Evolutionary conservation across 1,140 invertebrate species (phyloP).

Genomic region (Cephus cinctus): DNA sequence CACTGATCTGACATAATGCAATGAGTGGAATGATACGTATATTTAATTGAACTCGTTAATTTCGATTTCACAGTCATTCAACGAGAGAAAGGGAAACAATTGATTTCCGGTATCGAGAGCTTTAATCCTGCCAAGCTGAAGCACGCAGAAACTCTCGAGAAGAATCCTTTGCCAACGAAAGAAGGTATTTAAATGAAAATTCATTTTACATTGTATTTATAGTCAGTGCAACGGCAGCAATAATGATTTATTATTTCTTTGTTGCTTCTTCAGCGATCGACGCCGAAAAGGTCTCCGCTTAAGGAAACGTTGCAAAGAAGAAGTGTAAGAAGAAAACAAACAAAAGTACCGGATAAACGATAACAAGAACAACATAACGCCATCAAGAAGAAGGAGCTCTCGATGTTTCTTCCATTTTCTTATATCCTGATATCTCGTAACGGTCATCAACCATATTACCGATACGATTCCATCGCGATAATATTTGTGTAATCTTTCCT

Average conservation of each 20-base stretch:
- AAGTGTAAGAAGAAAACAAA: constrained; percentile 23
- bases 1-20: too few relatives aligned
- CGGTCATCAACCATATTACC: too few relatives aligned
- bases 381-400: constrained; percentile 1
- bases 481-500: too few relatives aligned
- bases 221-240: too few relatives aligned
- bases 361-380: not conserved
- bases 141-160: constrained; percentile 86
- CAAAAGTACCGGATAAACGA: too few relatives aligned
- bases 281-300: constrained; percentile 41
- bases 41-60: too few relatives aligned
- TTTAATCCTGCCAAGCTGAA: constrained; percentile 84
- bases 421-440: constrained; percentile 48
- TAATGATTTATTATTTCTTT: constrained; percentile 9
- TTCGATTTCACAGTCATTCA: constrained; percentile 70
- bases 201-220: not conserved
- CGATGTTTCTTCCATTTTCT: constrained; percentile 46
- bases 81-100: constrained; percentile 82
- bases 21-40: too few relatives aligned
- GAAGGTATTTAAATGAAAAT: constrained; percentile 35
- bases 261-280: constrained; percentile 43
- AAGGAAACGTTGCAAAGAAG: constrained; percentile 17
- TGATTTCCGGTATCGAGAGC: constrained; percentile 85
- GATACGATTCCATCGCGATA: too few relatives aligned
- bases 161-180: constrained; percentile 84